Evolutionary conservation across 2,113 vertebrate genomes (phyloP), one percentile per base, ranked within the genome.

Genomic region (Arenaria interpres): DNA sequence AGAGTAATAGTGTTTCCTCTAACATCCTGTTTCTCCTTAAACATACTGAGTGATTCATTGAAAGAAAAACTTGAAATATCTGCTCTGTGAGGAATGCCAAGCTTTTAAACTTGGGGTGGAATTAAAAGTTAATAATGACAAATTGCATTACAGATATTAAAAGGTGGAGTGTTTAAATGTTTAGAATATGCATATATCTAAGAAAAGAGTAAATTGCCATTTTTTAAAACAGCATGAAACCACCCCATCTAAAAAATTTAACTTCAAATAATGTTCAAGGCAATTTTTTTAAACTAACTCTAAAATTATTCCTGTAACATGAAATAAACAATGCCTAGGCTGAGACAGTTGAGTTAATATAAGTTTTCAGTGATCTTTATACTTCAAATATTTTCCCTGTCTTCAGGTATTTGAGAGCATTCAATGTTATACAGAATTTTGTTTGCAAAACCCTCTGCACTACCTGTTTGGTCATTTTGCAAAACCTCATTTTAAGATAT

Each of bases 391-490:
- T 33, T 84, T 84, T 93, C 6, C 8, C 15, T 67, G 10, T 25
- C 8, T 2, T 80, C 12, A 51, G 7, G 17, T 1, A 68, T 37
- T 37, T 85, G 11, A 51, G 21, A 75, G 8, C 1, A 66, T 79
- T 71, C 37, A 53, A 41, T n/a, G 3, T 27, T 80, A 50, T 66
- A 51, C 4, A 46, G 10, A 67, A 13, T 67, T 76, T 74, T 74
- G 6, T 69, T 62, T 57, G 24, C 14, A 43, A 50, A 89, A 51
- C 0, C 0, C 5, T 66, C 32, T 43, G 6, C 16, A 18, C 23
- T 46, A 45, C 45, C 25, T 56, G 5, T 67, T 48, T 57, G 46
- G 25, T 33, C 6, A 12, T 50, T 78, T 84, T 54, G 37, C 7
- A 24, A 62, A 83, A 4, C 8, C 10, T 27, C 12, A 16, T 64